phyloP scores from a whole-genome alignment of 2,797 vertebrate species.

The Mormyrus hasselquistii region DNA sequence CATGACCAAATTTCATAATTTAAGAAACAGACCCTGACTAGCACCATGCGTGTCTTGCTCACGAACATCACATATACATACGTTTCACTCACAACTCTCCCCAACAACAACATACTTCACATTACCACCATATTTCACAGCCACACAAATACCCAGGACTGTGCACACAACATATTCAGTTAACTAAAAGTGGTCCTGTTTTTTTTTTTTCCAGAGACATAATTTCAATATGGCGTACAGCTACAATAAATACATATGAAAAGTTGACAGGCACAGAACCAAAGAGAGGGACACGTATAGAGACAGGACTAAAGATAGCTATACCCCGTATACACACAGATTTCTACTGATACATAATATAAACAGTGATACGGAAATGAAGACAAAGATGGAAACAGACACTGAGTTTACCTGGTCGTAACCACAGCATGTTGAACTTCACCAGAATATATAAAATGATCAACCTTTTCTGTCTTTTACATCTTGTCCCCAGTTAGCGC shows the following conservation, averaged over 20 bases:
- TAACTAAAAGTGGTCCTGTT: not conserved
- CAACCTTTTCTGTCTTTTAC: conserved; percentile 55
- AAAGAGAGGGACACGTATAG: not conserved
- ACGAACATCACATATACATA: not conserved
- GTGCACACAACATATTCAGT: not conserved
- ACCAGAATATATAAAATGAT: conserved; percentile 51
- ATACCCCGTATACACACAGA: not conserved
- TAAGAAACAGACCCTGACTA: not conserved
- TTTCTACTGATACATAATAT: not conserved
- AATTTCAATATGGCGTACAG: not conserved
- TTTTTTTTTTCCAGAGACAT: not conserved
- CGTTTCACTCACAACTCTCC: not conserved
- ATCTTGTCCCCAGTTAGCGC: conserved; percentile 50
- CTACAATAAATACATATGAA: not conserved
- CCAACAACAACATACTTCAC: not conserved
- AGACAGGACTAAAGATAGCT: not conserved
- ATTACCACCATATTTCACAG: not conserved
- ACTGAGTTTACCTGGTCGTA: conserved; percentile 64
- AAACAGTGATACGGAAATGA: conserved; percentile 21
- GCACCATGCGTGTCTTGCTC: not conserved
- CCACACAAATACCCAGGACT: not conserved
- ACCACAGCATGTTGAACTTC: conserved; percentile 70
- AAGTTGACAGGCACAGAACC: not conserved
- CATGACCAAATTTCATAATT: not conserved
- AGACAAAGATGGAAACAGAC: conserved; percentile 37